A percentile compares a stretch with the other conserved stretches of the same genome.
Conservation (phyloP, 2,888 invertebrate genomes). For the Macaria liturata region DNA sequence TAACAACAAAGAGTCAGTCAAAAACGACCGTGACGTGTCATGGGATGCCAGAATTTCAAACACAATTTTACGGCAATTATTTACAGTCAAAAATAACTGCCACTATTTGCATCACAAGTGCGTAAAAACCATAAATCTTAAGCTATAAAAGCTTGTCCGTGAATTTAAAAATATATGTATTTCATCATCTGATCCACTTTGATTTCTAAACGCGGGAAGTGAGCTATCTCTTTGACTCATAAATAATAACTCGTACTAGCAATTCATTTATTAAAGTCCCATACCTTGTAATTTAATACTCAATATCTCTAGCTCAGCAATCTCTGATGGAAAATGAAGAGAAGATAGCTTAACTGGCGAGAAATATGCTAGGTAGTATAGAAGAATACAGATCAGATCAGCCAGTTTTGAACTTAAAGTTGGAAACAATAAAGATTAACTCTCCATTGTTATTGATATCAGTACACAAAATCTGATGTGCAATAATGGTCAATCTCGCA, state of each 20-base stretch:
- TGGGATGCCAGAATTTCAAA: not conserved
- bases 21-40: not conserved
- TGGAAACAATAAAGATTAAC: not conserved
- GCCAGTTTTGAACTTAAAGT: too few species aligned
- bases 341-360: too few species aligned
- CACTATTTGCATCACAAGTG: too few species aligned
- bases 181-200: not conserved
- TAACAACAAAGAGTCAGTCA: not conserved
- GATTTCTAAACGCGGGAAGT: conserved; percentile 19
- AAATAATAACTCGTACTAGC: conserved; percentile 10
- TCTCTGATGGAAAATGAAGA: too few species aligned
- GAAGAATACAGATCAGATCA: too few species aligned
- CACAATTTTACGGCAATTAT: not conserved
- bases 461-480: not conserved
- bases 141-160: too few species aligned
- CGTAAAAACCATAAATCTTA: too few species aligned
- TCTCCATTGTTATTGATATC: not conserved
- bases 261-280: conserved; percentile 20
- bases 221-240: conserved; percentile 15
- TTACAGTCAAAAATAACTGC: not conserved
- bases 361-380: too few species aligned
- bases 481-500: conserved; percentile 9
- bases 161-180: too few species aligned
- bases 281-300: conserved; percentile 7
- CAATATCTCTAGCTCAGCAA: not conserved